Evolutionary conservation across 35 echinoderm and acorn worm species (phyloP), one percentile per base, ranked within the genome.

Genomic region (Amphiura filiformis): DNA sequence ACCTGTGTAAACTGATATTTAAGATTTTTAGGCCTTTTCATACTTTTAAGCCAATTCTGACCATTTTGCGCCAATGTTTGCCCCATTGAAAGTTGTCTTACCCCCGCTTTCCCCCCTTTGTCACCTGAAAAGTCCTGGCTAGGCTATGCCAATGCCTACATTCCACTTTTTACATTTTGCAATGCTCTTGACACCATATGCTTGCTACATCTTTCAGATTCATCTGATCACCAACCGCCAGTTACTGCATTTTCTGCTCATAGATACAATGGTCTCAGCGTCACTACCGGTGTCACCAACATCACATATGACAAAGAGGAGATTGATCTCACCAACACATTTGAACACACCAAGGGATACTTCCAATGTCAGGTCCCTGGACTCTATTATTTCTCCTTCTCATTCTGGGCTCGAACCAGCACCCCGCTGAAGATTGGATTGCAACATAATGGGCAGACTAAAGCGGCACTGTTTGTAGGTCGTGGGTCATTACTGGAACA

Each of bases 231-330:
- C 61, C 61, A 70, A 23, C 61, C 61, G 26, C 41, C 41, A 47
- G 5, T 17, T 17, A 30, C 28, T 18, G 61, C 61, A 11, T 70
- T 70, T n/a, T 70, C 61, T 26, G 61, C 61, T 15, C 61, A 70
- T n/a, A 70, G 61, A 70, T 23, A 13, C 1, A 70, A 15, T 5
- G 61, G 61, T 70, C 61, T 70, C 9, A 70, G 17, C 26, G 61
- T 70, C 61, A 26, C 26, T 26, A 26, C 61, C 4, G 61, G 61
- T 3, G 9, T 23, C 26, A 70, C 1, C 1, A 70, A 70, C 61
- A 70, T 70, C 61, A 70, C 61, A 70, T 70, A 70, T 70, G 61
- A 70, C 61, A 70, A 70, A 70, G 61, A 70, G 28, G 61, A 70
- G 26, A 5, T 70, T 2, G 61, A 70, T n/a, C 61, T 70, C 17